Conservation (phyloP, 2,797 vertebrate species). For the Cephalopachus bancanus region DNA sequence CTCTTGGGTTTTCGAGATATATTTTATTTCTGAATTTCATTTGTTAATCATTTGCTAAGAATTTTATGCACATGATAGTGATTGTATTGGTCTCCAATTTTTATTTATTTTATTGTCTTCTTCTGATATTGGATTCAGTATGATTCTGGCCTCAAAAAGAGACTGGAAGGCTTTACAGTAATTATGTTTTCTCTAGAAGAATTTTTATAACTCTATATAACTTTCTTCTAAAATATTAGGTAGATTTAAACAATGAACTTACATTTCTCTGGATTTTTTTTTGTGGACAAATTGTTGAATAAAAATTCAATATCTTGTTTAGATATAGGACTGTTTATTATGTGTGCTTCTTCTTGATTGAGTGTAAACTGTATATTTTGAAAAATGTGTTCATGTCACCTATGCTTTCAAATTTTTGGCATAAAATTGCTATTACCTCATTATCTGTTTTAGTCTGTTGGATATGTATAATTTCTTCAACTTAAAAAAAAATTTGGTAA, state of each 20-base stretch:
- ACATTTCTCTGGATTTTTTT: background rate
- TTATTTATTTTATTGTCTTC: background rate
- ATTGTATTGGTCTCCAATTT: background rate
- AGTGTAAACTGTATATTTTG: background rate
- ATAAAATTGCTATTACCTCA: background rate
- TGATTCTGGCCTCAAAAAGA: background rate
- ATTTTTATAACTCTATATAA: background rate
- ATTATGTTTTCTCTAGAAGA: background rate
- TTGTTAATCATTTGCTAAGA: background rate
- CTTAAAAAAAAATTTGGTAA: background rate
- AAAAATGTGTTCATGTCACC: background rate
- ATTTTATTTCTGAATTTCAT: background rate
- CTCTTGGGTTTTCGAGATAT: too few species aligned
- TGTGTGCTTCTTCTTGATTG: background rate
- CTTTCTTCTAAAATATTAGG: background rate
- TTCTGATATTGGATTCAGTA: background rate
- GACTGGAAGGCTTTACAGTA: background rate
- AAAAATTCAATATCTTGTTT: background rate
- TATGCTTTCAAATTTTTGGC: background rate
- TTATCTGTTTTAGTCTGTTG: background rate
- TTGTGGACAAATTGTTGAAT: background rate
- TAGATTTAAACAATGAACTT: background rate
- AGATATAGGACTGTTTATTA: background rate
- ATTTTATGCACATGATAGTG: background rate
- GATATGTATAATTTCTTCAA: too few species aligned